phyloP scores from a whole-genome alignment of 1,140 invertebrate species.

The Oedothorax gibbosus region DNA sequence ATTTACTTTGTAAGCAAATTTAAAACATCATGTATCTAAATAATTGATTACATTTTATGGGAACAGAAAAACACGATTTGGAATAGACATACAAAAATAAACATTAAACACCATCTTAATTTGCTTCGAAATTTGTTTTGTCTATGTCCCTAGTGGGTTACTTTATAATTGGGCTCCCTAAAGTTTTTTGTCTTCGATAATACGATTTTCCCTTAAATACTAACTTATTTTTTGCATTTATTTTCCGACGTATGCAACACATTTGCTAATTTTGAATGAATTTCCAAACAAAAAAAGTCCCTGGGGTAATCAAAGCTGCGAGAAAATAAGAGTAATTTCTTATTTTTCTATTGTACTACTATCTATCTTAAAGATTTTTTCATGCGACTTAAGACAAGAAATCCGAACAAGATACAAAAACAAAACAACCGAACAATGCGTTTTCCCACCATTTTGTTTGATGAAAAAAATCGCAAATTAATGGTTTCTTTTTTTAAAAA shows the following conservation, averaged over 20 bases:
- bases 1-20: too few relatives aligned
- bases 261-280: background rate
- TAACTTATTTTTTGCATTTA: background rate
- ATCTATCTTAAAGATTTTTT: background rate
- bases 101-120: too few relatives aligned
- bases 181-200: too few relatives aligned
- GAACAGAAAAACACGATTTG: too few relatives aligned
- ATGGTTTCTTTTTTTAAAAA: slow-evolving; percentile 3
- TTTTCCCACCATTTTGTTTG: background rate
- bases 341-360: slow-evolving; percentile 6
- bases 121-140: too few relatives aligned
- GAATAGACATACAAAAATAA: too few relatives aligned
- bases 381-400: slow-evolving; percentile 1
- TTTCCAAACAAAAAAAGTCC: background rate
- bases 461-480: slow-evolving; percentile 13
- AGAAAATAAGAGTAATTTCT: slow-evolving; percentile 1
- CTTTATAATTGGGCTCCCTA: too few relatives aligned
- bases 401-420: slow-evolving; percentile 8
- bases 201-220: too few relatives aligned
- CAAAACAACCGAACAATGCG: background rate
- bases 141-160: too few relatives aligned
- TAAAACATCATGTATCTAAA: too few relatives aligned
- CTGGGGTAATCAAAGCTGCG: slow-evolving; percentile 10
- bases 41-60: too few relatives aligned
- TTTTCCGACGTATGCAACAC: background rate